phyloP scores from a whole-genome alignment of 2,888 invertebrate genomes.

The Polydrusus pterygomalis region DNA sequence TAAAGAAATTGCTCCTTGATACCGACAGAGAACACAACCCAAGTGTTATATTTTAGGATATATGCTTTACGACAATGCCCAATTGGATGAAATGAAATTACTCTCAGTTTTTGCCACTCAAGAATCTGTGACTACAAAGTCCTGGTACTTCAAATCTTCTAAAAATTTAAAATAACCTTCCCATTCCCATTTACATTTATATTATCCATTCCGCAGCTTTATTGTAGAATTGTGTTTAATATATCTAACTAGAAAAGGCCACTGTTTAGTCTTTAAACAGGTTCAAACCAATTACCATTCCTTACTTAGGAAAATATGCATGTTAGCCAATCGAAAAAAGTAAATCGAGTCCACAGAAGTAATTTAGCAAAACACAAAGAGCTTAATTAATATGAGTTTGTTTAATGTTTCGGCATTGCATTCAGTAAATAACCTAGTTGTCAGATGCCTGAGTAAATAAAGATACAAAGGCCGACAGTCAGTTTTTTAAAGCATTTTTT shows the following conservation, averaged over 20 bases:
- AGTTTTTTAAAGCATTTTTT: constrained; percentile 56
- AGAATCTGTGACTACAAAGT: too few relatives aligned
- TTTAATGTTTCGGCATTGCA: constrained; percentile 50
- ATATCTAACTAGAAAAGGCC: not conserved
- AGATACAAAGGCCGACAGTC: constrained; percentile 61
- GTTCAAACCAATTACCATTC: constrained; percentile 43
- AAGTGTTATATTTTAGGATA: too few relatives aligned
- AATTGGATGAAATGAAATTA: too few relatives aligned
- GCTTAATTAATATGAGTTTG: constrained; percentile 55
- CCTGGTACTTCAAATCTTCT: too few relatives aligned
- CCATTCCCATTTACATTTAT: too few relatives aligned
- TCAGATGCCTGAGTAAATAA: constrained; percentile 65
- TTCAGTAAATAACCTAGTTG: constrained; percentile 67
- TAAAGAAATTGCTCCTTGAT: too few relatives aligned
- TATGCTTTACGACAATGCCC: too few relatives aligned
- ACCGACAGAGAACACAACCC: too few relatives aligned
- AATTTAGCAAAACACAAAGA: constrained; percentile 54
- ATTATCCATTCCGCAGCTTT: too few relatives aligned
- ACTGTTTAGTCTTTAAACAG: constrained; percentile 33
- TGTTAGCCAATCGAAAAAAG: constrained; percentile 39
- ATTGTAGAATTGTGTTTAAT: too few relatives aligned
- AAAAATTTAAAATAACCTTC: too few relatives aligned
- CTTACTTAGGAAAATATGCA: constrained; percentile 22
- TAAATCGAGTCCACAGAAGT: constrained; percentile 45
- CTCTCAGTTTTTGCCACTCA: too few relatives aligned